These are phyloP conservation scores for Epirrhoe tristata DNA, from an alignment of 2,888 invertebrate genomes.

Conservation along the genomic window DNA sequence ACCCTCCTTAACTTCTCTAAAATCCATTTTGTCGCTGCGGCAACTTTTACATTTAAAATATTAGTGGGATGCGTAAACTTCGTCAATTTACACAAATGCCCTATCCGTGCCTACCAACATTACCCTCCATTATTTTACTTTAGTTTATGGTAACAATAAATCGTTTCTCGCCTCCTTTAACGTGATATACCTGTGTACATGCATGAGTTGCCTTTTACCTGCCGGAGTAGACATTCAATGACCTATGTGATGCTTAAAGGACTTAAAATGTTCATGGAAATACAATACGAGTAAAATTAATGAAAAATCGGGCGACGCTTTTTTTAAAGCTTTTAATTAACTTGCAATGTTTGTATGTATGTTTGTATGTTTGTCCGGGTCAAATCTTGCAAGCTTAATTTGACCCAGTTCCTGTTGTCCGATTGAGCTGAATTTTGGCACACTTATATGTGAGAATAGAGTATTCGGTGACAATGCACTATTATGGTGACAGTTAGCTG, in stretches of 20 bases:
- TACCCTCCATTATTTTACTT: conserved; percentile 25
- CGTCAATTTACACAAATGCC: conserved; percentile 18
- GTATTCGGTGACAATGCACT: too few relatives aligned
- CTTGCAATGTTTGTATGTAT: too few relatives aligned
- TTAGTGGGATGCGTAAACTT: conserved; percentile 9
- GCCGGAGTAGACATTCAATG: conserved; percentile 24
- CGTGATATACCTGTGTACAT: conserved; percentile 21
- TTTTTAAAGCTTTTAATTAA: too few relatives aligned
- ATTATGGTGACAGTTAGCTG: too few relatives aligned
- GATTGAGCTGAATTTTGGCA: too few relatives aligned
- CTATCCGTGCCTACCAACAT: conserved; percentile 17
- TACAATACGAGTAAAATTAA: too few relatives aligned
- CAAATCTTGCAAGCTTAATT: too few relatives aligned
- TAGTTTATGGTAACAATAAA: conserved; percentile 31
- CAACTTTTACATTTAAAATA: not conserved
- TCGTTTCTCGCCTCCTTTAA: conserved; percentile 28
- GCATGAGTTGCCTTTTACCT: conserved; percentile 25
- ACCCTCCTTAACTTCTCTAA: not conserved
- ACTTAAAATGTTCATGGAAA: not conserved
- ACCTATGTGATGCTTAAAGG: conserved; percentile 19
- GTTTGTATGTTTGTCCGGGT: too few relatives aligned
- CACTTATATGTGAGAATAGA: too few relatives aligned
- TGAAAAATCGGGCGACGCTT: too few relatives aligned
- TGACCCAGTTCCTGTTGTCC: too few relatives aligned
- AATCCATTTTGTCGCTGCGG: not conserved